phyloP scores from a whole-genome alignment of 2,888 invertebrate species.

The Spisula subtruncata region DNA sequence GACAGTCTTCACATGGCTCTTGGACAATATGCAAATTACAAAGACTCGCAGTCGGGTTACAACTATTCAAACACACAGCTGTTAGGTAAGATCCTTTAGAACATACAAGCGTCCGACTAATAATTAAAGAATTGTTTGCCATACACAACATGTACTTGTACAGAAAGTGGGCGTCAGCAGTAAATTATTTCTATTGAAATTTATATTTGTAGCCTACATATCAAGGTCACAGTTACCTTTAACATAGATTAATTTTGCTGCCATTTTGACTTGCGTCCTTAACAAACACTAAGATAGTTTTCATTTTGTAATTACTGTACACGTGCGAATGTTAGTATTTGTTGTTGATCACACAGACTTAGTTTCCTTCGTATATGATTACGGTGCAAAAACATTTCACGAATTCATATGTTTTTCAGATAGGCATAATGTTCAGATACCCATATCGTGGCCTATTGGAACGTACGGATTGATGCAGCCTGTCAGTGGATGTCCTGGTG shows the following conservation, averaged over 20 bases:
- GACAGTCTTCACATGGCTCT: slow-evolving; percentile 1
- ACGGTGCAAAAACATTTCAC: no score
- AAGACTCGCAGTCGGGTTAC: not conserved
- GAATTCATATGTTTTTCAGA: slow-evolving; percentile 1
- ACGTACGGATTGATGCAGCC: slow-evolving; percentile 62
- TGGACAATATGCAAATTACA: slow-evolving; percentile 27
- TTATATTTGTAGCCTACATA: not conserved
- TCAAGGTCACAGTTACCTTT: not conserved
- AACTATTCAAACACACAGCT: slow-evolving; percentile 28
- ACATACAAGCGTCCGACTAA: not conserved
- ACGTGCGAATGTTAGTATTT: no score
- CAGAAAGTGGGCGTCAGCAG: not conserved
- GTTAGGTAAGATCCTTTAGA: not conserved
- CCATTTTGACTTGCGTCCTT: no score
- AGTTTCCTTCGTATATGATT: no score
- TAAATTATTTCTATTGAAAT: not conserved
- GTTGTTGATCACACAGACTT: no score
- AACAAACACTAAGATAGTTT: no score
- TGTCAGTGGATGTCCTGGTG: slow-evolving; percentile 51
- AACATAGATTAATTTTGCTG: no score
- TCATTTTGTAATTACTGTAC: no score
- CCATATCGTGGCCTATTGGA: slow-evolving; percentile 61
- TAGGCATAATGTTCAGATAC: slow-evolving; percentile 42
- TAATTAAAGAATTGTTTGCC: not conserved
- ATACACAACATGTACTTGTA: not conserved